A percentile compares a stretch with the other conserved stretches of the same genome.
phyloP scores from a whole-genome alignment of 2,888 invertebrate species.

The Apodemia mormo region DNA sequence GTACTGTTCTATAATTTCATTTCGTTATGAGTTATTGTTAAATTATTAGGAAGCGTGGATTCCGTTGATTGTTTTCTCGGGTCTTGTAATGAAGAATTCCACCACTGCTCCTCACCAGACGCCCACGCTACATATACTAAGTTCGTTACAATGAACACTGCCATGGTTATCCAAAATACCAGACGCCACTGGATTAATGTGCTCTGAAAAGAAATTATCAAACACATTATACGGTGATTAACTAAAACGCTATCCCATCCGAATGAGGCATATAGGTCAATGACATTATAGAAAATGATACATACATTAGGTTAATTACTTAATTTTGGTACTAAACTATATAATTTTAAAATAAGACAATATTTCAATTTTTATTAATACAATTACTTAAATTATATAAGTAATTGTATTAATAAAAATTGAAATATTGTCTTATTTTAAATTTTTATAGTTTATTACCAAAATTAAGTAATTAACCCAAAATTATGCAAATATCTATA shows the following conservation, averaged over 20 bases:
- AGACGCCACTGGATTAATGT: conserved; percentile 86
- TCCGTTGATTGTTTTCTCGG: conserved; percentile 59
- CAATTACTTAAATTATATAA: too few species aligned
- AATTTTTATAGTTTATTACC: too few species aligned
- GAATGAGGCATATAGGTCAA: too few species aligned
- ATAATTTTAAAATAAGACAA: too few species aligned
- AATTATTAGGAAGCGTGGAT: conserved; percentile 42
- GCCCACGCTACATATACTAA: conserved; percentile 87
- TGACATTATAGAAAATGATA: too few species aligned
- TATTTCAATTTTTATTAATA: too few species aligned
- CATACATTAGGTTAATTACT: too few species aligned
- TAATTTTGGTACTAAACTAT: too few species aligned
- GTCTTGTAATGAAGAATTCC: conserved; percentile 83
- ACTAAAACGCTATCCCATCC: background rate
- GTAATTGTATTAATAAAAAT: too few species aligned
- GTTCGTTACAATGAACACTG: conserved; percentile 86
- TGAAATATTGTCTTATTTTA: too few species aligned
- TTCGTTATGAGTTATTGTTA: conserved; percentile 64
- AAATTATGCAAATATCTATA: too few species aligned
- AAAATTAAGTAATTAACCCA: too few species aligned
- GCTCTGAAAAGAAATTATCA: conserved; percentile 66
- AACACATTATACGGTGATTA: background rate
- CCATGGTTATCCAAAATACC: conserved; percentile 91
- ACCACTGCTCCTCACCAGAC: conserved; percentile 89
- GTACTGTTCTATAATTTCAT: conserved; percentile 51